Evolutionary conservation across 1,140 invertebrate genomes (phyloP).

Genomic region (Arion vulgaris): DNA sequence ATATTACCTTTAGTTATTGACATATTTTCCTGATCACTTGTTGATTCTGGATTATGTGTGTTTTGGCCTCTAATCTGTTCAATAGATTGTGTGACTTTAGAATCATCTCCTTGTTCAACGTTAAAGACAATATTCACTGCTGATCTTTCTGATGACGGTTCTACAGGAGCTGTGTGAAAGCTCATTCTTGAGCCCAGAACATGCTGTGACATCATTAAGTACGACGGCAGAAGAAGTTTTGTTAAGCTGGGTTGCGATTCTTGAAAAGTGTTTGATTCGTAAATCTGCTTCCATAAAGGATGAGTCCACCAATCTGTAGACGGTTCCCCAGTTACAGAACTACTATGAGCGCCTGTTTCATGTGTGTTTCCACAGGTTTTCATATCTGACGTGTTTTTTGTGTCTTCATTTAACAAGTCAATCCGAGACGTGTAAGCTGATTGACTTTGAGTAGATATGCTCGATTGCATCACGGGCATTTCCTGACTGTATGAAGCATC

Average conservation of each 20-base stretch:
- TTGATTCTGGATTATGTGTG: background rate
- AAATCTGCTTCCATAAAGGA: background rate
- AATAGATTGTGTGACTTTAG: background rate
- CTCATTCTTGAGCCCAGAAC: background rate
- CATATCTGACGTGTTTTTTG: background rate
- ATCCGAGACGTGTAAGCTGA: background rate
- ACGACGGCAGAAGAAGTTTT: background rate
- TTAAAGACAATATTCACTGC: background rate
- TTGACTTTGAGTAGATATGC: background rate
- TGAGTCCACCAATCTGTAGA: background rate
- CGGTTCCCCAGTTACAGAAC: background rate
- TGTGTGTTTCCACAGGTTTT: background rate
- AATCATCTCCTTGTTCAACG: background rate
- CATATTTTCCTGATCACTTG: background rate
- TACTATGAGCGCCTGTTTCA: background rate
- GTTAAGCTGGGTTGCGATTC: background rate
- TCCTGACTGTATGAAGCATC: background rate
- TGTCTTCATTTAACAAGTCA: background rate
- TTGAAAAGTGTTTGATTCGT: background rate
- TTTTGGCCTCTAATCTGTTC: background rate
- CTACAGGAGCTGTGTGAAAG: background rate
- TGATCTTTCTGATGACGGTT: background rate
- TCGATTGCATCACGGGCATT: background rate
- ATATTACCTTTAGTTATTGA: background rate
- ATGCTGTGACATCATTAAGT: slow-evolving; percentile 1